phyloP scores from a whole-genome alignment of 1,140 invertebrate genomes.

The Drosophila lacertosa region DNA sequence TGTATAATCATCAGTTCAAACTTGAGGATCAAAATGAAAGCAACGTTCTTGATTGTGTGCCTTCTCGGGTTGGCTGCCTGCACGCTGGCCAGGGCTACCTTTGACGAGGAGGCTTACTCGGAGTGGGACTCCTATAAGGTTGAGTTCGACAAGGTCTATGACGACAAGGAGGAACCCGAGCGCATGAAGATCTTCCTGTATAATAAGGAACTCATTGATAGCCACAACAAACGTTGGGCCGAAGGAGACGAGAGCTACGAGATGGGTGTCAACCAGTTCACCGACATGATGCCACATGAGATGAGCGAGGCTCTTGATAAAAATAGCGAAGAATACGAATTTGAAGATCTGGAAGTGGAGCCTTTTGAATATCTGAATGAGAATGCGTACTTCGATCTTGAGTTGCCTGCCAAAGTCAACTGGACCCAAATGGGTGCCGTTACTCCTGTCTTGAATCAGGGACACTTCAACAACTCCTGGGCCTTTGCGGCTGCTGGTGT shows the following conservation, averaged over 20 bases:
- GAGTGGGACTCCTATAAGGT: conserved; percentile 15
- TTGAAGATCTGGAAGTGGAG: neutral
- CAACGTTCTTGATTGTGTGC: neutral
- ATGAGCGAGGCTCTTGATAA: neutral
- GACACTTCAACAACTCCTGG: conserved; percentile 30
- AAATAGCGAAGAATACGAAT: neutral
- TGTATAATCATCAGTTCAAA: conserved; percentile 1
- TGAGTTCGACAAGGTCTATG: conserved; percentile 17
- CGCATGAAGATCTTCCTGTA: conserved; percentile 15
- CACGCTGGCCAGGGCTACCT: neutral
- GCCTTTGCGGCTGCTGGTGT: conserved; percentile 30
- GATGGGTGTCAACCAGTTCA: conserved; percentile 23
- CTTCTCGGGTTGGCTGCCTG: conserved; percentile 10
- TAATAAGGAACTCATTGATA: conserved; percentile 13
- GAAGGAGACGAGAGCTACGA: conserved; percentile 18
- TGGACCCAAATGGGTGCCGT: conserved; percentile 22
- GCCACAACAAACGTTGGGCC: conserved; percentile 10
- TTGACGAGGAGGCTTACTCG: neutral
- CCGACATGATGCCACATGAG: conserved; percentile 16
- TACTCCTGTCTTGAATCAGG: conserved; percentile 9
- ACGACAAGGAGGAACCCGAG: conserved; percentile 1
- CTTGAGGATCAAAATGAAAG: conserved; percentile 12
- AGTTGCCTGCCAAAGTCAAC: neutral
- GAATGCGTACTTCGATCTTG: neutral
- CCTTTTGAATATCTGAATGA: neutral